Conservation (phyloP, 2,888 invertebrate species). For the Troides helena region DNA sequence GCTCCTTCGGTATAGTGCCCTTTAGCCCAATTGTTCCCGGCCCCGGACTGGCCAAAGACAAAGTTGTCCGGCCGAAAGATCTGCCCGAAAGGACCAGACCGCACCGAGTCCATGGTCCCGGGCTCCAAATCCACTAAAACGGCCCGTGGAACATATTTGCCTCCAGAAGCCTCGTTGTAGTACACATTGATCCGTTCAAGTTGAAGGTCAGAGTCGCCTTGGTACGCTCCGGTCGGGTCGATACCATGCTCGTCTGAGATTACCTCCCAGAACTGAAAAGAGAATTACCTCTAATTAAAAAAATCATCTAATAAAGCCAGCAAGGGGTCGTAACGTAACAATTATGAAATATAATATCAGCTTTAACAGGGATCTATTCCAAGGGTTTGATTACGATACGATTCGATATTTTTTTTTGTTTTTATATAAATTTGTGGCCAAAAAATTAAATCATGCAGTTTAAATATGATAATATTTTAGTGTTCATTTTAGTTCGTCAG, state of each 20-base stretch:
- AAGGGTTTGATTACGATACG: too few species aligned
- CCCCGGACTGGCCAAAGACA: constrained; percentile 82
- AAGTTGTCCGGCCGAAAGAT: constrained; percentile 88
- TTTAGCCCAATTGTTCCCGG: constrained; percentile 81
- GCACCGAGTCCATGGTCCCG: constrained; percentile 83
- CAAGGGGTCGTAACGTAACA: too few species aligned
- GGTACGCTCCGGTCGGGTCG: constrained; percentile 71
- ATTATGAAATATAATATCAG: too few species aligned
- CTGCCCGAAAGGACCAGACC: constrained; percentile 84
- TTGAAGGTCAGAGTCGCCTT: constrained; percentile 86
- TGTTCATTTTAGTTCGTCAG: too few species aligned
- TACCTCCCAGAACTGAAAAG: constrained; percentile 69
- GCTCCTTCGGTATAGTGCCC: constrained; percentile 86
- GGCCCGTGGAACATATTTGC: constrained; percentile 65
- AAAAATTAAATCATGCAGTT: too few species aligned
- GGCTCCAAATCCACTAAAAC: constrained; percentile 69
- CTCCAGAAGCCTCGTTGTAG: constrained; percentile 84
- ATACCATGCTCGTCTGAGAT: constrained; percentile 69
- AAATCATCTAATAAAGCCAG: too few species aligned
- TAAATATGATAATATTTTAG: too few species aligned
- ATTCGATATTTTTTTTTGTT: too few species aligned
- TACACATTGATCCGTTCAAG: constrained; percentile 88
- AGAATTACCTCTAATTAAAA: neutral
- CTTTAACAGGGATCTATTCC: too few species aligned
- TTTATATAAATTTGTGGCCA: too few species aligned